phyloP scores from a whole-genome alignment of 2,113 vertebrate genomes.

The Pipra filicauda region DNA sequence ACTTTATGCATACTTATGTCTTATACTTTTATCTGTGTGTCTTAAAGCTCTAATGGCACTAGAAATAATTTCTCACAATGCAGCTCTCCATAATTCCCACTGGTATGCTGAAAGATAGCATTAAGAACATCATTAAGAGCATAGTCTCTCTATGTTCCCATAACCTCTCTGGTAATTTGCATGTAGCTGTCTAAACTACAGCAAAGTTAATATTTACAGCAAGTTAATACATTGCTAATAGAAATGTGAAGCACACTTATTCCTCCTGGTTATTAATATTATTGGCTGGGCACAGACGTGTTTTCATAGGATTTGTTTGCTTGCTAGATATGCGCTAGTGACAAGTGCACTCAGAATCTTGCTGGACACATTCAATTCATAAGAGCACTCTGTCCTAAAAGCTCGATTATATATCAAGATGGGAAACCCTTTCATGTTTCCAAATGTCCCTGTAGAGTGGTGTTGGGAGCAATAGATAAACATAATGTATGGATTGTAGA shows the following conservation, averaged over 20 bases:
- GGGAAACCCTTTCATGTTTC: background rate
- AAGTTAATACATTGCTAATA: constrained; percentile 57
- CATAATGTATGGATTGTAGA: background rate
- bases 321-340: background rate
- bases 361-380: background rate
- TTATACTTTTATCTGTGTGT: background rate
- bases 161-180: constrained; percentile 58
- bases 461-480: background rate
- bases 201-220: constrained; percentile 69
- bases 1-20: constrained; percentile 1
- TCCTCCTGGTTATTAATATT: background rate
- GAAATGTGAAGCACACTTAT: constrained; percentile 29
- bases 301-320: background rate
- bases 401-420: background rate
- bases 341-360: background rate
- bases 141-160: constrained; percentile 35
- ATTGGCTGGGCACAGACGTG: background rate
- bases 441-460: background rate
- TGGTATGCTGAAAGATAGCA: constrained; percentile 39
- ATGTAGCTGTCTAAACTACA: constrained; percentile 50
- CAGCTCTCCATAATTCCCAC: constrained; percentile 28
- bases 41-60: constrained; percentile 19
- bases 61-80: constrained; percentile 8
- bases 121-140: constrained; percentile 61
- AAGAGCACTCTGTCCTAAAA: background rate